Evolutionary conservation across 2,113 vertebrate genomes (phyloP), one percentile per base, ranked within the genome.

Genomic region (Triplophysa rosa): DNA sequence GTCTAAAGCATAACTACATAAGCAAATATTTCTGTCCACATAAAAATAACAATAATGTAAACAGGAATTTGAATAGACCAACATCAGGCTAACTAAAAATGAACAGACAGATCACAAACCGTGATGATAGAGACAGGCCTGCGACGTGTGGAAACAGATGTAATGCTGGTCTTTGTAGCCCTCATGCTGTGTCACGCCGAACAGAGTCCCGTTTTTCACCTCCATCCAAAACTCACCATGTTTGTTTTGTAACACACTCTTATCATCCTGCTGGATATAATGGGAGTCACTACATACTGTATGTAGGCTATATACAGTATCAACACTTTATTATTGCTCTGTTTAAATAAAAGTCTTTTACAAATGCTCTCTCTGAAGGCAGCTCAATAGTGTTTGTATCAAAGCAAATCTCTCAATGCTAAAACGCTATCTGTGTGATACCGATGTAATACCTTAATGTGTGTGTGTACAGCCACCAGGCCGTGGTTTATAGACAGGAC

Each of bases 221-320:
- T 99, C 96, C 10, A 97, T 47, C 98, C 98, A 99, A 91, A 99
- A 98, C 90, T 98, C 97, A 0, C 96, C 96, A 0, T 97, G 95
- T 82, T 95, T 95, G 88, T 93, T 93, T 89, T 94, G 93, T 80
- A 95, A 19, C 1, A 90, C 62, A 5, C 67, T 90, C 84, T 94
- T 95, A 86, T 95, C 92, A 69, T 95, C 94, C 84, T 93, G 92
- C 95, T 96, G 86, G 61, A 83, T 77, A 70, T 78, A 85, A 64
- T 67, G 24, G 65, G 33, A 37, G 33, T 37, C 33, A 37, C 33
- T 37, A 7, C 33, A 37, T 37, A n/a, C n/a, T n/a, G n/a, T n/a
- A 37, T 37, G 33, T 7, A 37, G 33, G 33, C 6, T 37, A 37
- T 33, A 33, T 7, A 37, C 33, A 37, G 33, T 37, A 37, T 7